Conservation (phyloP, 2,113 vertebrate species). For the Romanogobio albipinnatus region DNA sequence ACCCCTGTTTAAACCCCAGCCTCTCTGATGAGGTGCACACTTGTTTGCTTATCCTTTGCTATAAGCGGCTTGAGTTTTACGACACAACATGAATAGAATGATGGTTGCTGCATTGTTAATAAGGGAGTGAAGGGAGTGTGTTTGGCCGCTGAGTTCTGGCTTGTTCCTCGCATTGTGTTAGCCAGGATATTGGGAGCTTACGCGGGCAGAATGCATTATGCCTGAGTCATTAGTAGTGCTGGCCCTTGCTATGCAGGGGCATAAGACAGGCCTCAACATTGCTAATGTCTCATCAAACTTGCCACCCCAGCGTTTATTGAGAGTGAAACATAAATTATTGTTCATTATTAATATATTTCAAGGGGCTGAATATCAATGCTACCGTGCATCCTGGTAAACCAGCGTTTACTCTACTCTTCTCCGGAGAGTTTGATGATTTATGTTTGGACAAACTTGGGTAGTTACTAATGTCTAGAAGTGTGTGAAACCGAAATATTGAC, state of each 20-base stretch:
- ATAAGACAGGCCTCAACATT: constrained; percentile 23
- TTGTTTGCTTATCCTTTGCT: constrained; percentile 45
- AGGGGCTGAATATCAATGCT: constrained; percentile 59
- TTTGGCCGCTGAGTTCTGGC: constrained; percentile 12
- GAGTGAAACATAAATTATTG: constrained; percentile 56
- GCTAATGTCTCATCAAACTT: constrained; percentile 54
- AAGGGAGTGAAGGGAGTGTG: constrained; percentile 25
- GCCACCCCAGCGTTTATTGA: constrained; percentile 46
- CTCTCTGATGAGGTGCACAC: constrained; percentile 27
- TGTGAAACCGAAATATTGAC: neutral
- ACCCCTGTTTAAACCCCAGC: constrained; percentile 36
- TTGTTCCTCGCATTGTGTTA: constrained; percentile 18
- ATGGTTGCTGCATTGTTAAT: constrained; percentile 51
- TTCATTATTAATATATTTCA: constrained; percentile 61
- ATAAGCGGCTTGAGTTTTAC: constrained; percentile 46
- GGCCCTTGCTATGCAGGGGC: constrained; percentile 21
- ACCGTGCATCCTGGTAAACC: constrained; percentile 30
- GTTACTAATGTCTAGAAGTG: neutral
- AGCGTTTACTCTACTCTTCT: neutral
- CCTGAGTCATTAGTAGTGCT: constrained; percentile 47
- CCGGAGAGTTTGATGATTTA: neutral
- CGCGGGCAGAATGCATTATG: constrained; percentile 48
- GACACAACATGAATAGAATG: constrained; percentile 42
- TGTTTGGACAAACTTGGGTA: neutral
- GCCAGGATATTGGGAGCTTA: constrained; percentile 25